Conservation (phyloP, 2,113 vertebrate genomes). For the Tringa solitaria region DNA sequence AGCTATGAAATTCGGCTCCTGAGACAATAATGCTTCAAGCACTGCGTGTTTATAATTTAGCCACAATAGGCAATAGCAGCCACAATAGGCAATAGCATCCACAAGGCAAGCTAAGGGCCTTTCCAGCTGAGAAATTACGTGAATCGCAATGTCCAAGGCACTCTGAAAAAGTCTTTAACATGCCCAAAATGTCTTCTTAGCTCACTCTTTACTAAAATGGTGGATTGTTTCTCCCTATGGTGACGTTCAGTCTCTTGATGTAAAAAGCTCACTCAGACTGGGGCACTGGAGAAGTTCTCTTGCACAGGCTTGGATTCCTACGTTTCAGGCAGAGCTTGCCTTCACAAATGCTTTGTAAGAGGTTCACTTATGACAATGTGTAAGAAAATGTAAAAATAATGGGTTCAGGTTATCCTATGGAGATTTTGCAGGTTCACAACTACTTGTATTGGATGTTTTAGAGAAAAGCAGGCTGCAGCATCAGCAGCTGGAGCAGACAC, state of each 20-base stretch:
- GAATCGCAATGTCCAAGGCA: neutral
- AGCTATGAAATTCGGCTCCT: neutral
- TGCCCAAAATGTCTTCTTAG: neutral
- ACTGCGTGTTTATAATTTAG: neutral
- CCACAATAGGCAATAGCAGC: neutral
- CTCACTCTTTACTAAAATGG: neutral
- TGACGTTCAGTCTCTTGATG: neutral
- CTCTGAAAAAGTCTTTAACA: neutral
- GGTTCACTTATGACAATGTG: neutral
- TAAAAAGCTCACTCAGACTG: neutral
- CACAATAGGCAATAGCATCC: neutral
- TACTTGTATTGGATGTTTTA: neutral
- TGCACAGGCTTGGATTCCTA: neutral
- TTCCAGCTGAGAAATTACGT: neutral
- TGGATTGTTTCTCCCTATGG: neutral
- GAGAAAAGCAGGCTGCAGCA: neutral
- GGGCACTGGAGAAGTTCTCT: neutral
- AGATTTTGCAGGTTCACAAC: neutral
- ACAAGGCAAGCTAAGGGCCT: neutral
- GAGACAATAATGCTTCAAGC: neutral
- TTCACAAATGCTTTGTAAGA: neutral
- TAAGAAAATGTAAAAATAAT: neutral
- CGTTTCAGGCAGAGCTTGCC: neutral
- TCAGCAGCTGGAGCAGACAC: neutral
- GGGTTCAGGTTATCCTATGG: neutral